Percentiles rank a stretch among this genome's conserved stretches.
phyloP scores from a whole-genome alignment of 2,888 invertebrate species.

The Caenorhabditis sinica region DNA sequence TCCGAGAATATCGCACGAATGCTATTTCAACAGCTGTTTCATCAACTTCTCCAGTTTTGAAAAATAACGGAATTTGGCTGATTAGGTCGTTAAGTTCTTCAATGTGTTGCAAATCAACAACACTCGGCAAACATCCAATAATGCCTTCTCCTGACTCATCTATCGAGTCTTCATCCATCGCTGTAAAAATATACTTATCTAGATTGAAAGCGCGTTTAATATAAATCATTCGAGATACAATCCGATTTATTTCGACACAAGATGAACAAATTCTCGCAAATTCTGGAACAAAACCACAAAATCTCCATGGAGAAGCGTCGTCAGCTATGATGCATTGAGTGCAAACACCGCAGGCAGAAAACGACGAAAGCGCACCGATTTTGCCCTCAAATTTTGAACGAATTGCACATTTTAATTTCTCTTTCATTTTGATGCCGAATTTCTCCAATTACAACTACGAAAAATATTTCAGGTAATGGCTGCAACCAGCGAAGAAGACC shows the following conservation, averaged over 20 bases:
- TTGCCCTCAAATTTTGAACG: not conserved
- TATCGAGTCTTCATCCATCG: slow-evolving; percentile 49
- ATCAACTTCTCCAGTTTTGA: not conserved
- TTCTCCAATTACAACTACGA: not conserved
- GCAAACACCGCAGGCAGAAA: not conserved
- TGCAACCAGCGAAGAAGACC: not conserved
- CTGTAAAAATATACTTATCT: slow-evolving; percentile 33
- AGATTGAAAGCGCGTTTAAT: no score
- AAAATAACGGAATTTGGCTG: slow-evolving; percentile 18
- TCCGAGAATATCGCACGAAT: slow-evolving; percentile 62
- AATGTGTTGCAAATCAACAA: slow-evolving; percentile 60
- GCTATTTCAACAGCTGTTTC: slow-evolving; percentile 41
- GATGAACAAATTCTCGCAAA: slow-evolving; percentile 8
- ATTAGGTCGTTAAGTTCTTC: slow-evolving; percentile 61
- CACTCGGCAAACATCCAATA: slow-evolving; percentile 70
- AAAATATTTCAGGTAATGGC: slow-evolving; percentile 25
- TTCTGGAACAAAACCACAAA: not conserved
- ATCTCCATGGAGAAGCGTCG: slow-evolving; percentile 4
- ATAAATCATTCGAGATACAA: not conserved
- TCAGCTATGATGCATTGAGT: not conserved
- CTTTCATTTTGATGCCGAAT: not conserved
- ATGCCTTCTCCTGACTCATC: slow-evolving; percentile 63
- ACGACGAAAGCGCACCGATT: not conserved
- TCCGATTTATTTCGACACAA: no score
- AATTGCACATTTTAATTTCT: not conserved